A percentile compares a stretch with the other conserved stretches of the same genome.
Conservation (phyloP, 2,888 invertebrate genomes). For the Spialia ferax region DNA sequence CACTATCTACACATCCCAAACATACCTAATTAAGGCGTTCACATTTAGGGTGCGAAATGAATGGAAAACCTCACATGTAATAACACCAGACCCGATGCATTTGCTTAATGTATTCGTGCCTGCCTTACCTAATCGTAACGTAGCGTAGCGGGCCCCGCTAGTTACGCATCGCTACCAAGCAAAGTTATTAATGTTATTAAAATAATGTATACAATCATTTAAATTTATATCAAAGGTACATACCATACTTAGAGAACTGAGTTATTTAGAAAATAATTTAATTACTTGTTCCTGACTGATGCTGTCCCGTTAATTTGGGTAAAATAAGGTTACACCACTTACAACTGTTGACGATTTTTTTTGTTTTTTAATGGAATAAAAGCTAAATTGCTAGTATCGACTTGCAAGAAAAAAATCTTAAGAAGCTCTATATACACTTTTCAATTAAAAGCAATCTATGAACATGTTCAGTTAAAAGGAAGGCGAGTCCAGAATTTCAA, state of each 20-base stretch:
- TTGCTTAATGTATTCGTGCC: neutral
- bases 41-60: slow-evolving; percentile 71
- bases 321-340: too few relatives aligned
- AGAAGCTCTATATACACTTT: too few relatives aligned
- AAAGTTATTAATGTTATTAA: neutral
- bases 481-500: too few relatives aligned
- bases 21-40: slow-evolving; percentile 72
- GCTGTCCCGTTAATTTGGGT: too few relatives aligned
- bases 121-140: neutral
- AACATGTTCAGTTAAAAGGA: too few relatives aligned
- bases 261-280: too few relatives aligned
- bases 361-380: too few relatives aligned
- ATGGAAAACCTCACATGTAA: slow-evolving; percentile 61
- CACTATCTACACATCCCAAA: slow-evolving; percentile 68
- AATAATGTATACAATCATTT: neutral
- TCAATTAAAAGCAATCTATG: too few relatives aligned
- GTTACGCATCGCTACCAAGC: slow-evolving; percentile 21
- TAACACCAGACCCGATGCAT: slow-evolving; percentile 48
- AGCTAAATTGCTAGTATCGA: too few relatives aligned
- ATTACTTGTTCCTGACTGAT: neutral
- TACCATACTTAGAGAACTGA: neutral
- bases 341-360: too few relatives aligned
- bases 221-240: neutral
- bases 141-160: slow-evolving; percentile 1
- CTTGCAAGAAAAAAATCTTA: too few relatives aligned